These are phyloP conservation scores for Aporrectodea caliginosa DNA, from an alignment of 1,140 invertebrate genomes.

Conservation along the genomic window DNA sequence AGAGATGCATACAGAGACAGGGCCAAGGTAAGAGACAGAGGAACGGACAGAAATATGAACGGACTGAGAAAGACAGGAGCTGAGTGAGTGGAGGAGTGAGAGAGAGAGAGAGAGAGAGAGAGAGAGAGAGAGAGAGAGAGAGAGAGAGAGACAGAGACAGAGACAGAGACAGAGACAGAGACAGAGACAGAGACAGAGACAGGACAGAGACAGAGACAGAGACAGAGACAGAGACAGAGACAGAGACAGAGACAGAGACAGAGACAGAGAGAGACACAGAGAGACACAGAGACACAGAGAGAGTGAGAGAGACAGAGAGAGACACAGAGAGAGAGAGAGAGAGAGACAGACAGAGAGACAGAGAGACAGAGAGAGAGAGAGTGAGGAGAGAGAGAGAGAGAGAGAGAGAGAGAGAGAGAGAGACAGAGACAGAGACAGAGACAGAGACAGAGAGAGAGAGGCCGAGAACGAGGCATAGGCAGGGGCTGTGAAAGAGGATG, in stretches of 20 bases:
- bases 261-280: slow-evolving; percentile 3
- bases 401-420: neutral
- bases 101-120: slow-evolving; percentile 7
- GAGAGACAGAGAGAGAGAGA: neutral
- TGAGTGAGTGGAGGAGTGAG: neutral
- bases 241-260: neutral
- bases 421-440: neutral
- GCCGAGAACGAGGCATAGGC: neutral
- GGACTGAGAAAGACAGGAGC: neutral
- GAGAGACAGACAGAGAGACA: neutral
- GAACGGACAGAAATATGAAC: neutral
- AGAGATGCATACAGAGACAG: neutral
- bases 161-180: neutral
- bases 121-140: slow-evolving; percentile 9
- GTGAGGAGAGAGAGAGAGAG: neutral
- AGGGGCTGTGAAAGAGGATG: no score
- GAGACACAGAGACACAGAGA: neutral
- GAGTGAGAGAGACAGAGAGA: neutral
- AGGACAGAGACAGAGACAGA: neutral
- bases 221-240: neutral
- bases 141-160: slow-evolving; percentile 22
- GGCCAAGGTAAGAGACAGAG: neutral
- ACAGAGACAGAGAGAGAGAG: slow-evolving; percentile 13
- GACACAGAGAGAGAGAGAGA: neutral
- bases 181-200: neutral